These are phyloP conservation scores for Myrmecobius fasciatus DNA, from an alignment of 2,113 vertebrate genomes.

Conservation along the genomic window DNA sequence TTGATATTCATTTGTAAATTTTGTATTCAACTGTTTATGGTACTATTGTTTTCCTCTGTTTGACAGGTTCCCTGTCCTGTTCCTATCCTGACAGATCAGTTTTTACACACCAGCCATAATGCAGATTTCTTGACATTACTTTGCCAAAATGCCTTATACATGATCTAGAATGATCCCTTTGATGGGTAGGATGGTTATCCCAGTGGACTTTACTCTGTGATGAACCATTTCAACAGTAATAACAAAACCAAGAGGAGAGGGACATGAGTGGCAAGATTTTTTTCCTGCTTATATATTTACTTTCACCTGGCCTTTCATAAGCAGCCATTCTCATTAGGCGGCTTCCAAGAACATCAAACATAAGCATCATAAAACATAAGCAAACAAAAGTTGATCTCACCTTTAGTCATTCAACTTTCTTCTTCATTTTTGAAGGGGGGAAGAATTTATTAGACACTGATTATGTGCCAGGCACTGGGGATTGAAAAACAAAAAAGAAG, in stretches of 20 bases:
- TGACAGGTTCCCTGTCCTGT: neutral
- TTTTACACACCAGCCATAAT: neutral
- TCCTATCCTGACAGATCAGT: neutral
- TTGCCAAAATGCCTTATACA: neutral
- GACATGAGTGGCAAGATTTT: neutral
- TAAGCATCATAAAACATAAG: no score
- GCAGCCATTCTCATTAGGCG: neutral
- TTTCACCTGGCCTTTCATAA: neutral
- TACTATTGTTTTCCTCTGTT: neutral
- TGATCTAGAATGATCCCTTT: neutral
- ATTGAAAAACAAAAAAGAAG: neutral
- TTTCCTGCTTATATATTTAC: neutral
- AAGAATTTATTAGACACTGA: neutral
- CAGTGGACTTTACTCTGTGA: neutral
- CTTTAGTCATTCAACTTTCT: neutral
- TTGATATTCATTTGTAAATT: neutral
- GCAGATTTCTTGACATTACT: neutral
- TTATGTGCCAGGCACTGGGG: neutral
- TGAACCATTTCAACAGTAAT: neutral
- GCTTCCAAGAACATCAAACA: neutral
- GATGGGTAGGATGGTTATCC: neutral
- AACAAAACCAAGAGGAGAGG: neutral
- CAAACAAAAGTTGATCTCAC: neutral
- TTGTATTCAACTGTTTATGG: neutral
- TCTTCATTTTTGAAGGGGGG: no score